Conservation (phyloP, 2,797 vertebrate genomes). For the Sebastes itinus region DNA sequence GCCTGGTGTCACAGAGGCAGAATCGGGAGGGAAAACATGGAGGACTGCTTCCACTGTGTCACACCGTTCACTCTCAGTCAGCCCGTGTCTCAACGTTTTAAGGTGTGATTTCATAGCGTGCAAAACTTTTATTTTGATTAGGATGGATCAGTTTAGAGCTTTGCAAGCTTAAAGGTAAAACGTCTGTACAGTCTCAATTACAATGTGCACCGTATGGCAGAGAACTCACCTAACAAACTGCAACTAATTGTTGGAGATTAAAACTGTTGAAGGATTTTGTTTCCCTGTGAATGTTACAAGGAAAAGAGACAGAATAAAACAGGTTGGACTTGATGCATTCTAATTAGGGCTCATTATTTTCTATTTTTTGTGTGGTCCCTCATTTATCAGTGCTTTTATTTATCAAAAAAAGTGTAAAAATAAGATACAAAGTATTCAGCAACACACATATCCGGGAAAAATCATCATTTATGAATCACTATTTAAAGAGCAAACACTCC, state of each 20-base stretch:
- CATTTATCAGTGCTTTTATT: background rate
- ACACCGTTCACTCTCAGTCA: slow-evolving; percentile 4
- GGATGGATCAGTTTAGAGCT: background rate
- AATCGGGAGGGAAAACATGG: slow-evolving; percentile 11
- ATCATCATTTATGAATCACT: background rate
- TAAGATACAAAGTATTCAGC: background rate
- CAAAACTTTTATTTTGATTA: background rate
- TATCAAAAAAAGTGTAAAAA: background rate
- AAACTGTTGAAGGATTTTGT: background rate
- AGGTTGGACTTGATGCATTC: background rate
- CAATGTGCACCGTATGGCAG: slow-evolving; percentile 23
- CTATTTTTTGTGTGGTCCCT: background rate
- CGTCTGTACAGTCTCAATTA: slow-evolving; percentile 7
- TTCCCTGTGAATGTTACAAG: background rate
- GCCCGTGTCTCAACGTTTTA: background rate
- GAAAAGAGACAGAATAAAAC: background rate
- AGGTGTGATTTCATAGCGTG: background rate
- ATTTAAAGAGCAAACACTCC: background rate
- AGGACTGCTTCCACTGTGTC: slow-evolving; percentile 6
- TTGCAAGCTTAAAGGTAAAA: background rate
- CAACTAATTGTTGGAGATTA: slow-evolving; percentile 5
- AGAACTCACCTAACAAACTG: slow-evolving; percentile 7
- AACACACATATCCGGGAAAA: background rate
- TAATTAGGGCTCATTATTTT: background rate
- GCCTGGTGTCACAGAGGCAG: slow-evolving; percentile 49